These are phyloP conservation scores for Lanius collurio DNA, from an alignment of 2,113 vertebrate genomes.

Conservation along the genomic window DNA sequence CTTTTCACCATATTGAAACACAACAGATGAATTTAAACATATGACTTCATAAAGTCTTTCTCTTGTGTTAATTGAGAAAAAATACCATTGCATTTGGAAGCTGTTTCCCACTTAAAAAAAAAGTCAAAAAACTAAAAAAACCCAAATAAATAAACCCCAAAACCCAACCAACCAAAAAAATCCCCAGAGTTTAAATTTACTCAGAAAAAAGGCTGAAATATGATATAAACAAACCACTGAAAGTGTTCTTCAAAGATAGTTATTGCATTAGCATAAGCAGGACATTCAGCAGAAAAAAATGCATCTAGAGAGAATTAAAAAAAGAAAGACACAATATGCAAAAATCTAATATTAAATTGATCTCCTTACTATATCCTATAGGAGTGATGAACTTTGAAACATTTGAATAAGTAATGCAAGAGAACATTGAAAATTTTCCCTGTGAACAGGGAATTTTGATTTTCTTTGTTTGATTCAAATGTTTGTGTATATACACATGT, in stretches of 20 bases:
- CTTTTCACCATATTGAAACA: neutral
- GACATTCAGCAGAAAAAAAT: neutral
- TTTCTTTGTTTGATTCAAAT: neutral
- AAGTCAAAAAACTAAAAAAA: neutral
- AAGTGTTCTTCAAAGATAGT: neutral
- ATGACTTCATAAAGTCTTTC: neutral
- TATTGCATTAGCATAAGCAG: neutral
- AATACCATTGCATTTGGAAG: neutral
- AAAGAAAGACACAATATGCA: neutral
- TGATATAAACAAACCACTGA: neutral
- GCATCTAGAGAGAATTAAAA: neutral
- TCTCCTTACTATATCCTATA: neutral
- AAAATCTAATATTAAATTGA: neutral
- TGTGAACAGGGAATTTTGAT: neutral
- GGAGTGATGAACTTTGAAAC: neutral
- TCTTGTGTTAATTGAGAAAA: neutral
- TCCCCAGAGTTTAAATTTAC: neutral
- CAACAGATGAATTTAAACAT: neutral
- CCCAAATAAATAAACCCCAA: too few species aligned
- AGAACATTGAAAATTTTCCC: neutral
- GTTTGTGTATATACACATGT: neutral
- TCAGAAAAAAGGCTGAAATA: neutral
- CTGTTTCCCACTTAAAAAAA: neutral
- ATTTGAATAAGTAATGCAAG: neutral
- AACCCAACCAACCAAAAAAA: neutral